Base-by-base conservation (phyloP, 2,888 invertebrate genomes). In the Xanthia togata region DNA sequence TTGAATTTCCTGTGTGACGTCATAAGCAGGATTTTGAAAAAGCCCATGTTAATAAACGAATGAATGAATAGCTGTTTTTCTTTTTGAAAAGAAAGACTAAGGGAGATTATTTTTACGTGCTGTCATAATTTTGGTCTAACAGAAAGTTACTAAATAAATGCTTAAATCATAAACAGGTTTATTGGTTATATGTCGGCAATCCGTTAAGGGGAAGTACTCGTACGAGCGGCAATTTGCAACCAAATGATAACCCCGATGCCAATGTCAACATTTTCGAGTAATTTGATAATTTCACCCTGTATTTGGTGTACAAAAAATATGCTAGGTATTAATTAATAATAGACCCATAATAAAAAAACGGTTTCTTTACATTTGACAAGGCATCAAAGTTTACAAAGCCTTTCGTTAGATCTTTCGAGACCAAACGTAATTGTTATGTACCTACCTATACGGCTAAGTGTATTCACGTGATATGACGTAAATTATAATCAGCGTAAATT, bases 401-500 rank as follows among this genome's bases (percentile, higher is more conserved):
- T 3, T 26, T 57, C 2, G 26, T 2, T 55, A 55, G n/a, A 55
- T 55, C 12, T 55, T 55, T 55, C 9, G 4, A 53, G 53, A 23
- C 53, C 12, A 55, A 55, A 55, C 20, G n/a, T 12, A 55, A 55
- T 12, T 12, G 0, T 55, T 12, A 53, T 11, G 2, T n/a, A 55
- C 55, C 4, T 11, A n/a, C 55, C 14, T 26, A 12, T 57, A 26
- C 26, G 2, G 26, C 26, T 57, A 57, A 57, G 26, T 26, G 41
- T 26, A 41, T 59, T 47, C 26, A 20, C 23, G 50, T 41, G 8
- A 50, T n/a, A 53, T 62, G 31, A 47, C 35, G 17, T 60, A 50
- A 31, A 70, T 81, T 60, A 41, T 4, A 44, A 14, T 44, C 26
- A 12, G 26, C 23, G 31, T 78, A 65, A 78, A 72, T 69, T 57